Evolutionary conservation across 2,888 invertebrate genomes (phyloP), one percentile per base, ranked within the genome.

Genomic region (Tyria jacobaeae): DNA sequence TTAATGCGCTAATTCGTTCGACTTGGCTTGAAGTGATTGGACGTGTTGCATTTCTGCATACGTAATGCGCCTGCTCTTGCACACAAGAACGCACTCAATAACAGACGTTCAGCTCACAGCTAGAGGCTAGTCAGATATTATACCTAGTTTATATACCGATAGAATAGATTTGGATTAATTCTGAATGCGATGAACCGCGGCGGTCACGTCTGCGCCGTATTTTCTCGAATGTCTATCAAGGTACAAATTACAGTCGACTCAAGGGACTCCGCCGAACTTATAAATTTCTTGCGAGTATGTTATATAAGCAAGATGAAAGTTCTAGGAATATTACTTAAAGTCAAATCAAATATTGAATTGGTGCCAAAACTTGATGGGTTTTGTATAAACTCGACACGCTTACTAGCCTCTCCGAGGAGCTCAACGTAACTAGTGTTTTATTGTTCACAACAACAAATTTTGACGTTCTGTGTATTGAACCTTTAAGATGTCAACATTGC

Each of bases 321-420:
- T 63, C 15, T 5, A 24, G 44, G 47, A 39, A 63, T 57, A 62
- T 52, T 62, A 60, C 59, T 37, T 60, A 55, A 73, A 54, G 69
- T 64, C 54, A 56, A 64, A 57, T 58, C 58, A 58, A 71, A 75
- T 62, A 65, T 68, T 62, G 62, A 47, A 58, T 39, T 44, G 57
- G 17, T 37, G 61, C 39, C 21, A 44, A n/a, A 62, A 59, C 60
- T 62, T 53, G 24, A 5, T 57, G 31, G 10, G 76, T 68, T 44
- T 73, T 55, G 27, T 73, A 75, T 75, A 63, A 63, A 71, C 64
- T 60, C 41, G 2, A 35, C 60, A 66, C 37, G n/a, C 27, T 27
- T 0, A 31, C 27, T 9, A 50, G 27, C 1, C 50, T 7, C 15
- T 1, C 25, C 15, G 50, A n/a, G 2, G 6, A 31, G 9, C 50